phyloP scores from a whole-genome alignment of 2,888 invertebrate genomes.

The Gnatocerus cornutus region DNA sequence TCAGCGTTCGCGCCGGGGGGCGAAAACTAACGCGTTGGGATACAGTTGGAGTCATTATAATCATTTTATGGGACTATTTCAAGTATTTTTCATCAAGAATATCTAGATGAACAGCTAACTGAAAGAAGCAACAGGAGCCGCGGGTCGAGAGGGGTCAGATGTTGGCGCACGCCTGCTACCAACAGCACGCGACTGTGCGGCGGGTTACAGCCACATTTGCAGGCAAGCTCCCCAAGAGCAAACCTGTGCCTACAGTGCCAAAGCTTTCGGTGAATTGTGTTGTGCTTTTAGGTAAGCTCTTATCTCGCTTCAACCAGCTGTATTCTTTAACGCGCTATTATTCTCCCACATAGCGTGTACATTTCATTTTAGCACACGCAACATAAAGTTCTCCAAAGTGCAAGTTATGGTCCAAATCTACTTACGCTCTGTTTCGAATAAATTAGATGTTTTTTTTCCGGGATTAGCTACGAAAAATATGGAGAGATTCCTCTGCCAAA shows the following conservation, averaged over 20 bases:
- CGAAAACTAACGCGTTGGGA: neutral
- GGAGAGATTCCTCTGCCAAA: constrained; percentile 32
- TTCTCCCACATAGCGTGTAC: constrained; percentile 52
- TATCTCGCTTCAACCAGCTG: constrained; percentile 51
- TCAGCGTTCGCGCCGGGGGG: neutral
- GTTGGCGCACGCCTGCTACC: constrained; percentile 72
- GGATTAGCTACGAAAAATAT: constrained; percentile 44
- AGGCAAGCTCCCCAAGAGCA: constrained; percentile 62
- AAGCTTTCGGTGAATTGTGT: constrained; percentile 55
- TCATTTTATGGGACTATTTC: constrained; percentile 53
- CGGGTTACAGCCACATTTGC: constrained; percentile 68
- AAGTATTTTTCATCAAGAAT: constrained; percentile 64
- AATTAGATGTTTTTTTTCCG: constrained; percentile 30
- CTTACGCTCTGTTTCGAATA: constrained; percentile 25
- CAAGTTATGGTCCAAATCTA: constrained; percentile 27
- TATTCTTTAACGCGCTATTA: constrained; percentile 49
- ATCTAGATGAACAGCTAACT: constrained; percentile 69
- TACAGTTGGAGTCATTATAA: constrained; percentile 22
- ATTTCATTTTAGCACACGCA: constrained; percentile 57
- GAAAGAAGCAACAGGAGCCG: constrained; percentile 71
- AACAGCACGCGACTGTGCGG: constrained; percentile 69
- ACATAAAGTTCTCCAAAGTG: constrained; percentile 33
- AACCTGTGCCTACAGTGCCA: constrained; percentile 57
- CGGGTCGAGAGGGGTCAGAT: constrained; percentile 72
- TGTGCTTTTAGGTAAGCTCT: constrained; percentile 60